These are phyloP conservation scores for Aplocera efformata DNA, from an alignment of 2,888 invertebrate species.

Conservation along the genomic window DNA sequence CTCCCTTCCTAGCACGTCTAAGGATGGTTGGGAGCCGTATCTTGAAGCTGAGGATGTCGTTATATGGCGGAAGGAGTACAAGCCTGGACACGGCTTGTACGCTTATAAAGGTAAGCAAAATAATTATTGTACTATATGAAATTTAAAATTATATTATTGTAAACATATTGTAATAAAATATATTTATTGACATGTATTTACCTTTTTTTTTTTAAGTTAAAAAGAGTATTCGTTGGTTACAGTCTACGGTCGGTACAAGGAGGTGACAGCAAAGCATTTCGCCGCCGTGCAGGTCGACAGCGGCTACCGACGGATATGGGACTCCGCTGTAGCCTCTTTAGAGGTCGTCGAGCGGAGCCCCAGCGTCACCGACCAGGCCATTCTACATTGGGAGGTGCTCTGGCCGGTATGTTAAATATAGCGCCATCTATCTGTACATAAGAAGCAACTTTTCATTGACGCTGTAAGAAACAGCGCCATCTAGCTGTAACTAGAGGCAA, in stretches of 20 bases:
- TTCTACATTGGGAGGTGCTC: conserved; percentile 93
- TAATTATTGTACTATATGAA: too few relatives aligned
- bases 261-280: conserved; percentile 89
- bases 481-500: too few relatives aligned
- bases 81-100: conserved; percentile 82
- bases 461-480: too few relatives aligned
- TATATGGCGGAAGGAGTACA: conserved; percentile 89
- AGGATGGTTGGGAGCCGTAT: conserved; percentile 87
- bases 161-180: too few relatives aligned
- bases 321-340: conserved; percentile 86
- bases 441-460: too few relatives aligned
- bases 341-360: conserved; percentile 85
- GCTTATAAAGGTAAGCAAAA: conserved; percentile 85
- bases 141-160: too few relatives aligned
- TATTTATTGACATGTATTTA: background rate
- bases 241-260: conserved; percentile 91
- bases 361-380: conserved; percentile 81
- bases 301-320: conserved; percentile 89
- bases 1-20: conserved; percentile 33
- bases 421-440: background rate
- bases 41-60: conserved; percentile 89
- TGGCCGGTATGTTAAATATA: conserved; percentile 86
- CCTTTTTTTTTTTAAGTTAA: conserved; percentile 5
- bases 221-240: too few relatives aligned
- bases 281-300: conserved; percentile 90